Base-by-base conservation (phyloP, 2,888 invertebrate species). In the Caenorhabditis macrosperma region DNA sequence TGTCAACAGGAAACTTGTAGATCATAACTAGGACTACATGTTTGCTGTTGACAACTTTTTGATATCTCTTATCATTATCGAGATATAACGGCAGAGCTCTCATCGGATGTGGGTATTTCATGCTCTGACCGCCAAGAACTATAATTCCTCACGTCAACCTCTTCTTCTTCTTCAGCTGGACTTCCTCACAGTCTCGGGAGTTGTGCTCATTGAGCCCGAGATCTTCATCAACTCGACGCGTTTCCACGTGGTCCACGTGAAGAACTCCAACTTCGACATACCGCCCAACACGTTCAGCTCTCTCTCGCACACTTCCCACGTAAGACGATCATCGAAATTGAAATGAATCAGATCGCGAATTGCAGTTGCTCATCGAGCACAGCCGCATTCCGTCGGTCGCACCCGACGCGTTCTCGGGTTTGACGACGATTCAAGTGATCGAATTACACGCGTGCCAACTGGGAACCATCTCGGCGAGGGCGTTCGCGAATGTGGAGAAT, bases 281-380 rank as follows among this genome's bases (percentile, higher is more conserved):
- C 82, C 84, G 15, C 81, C 81, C 0, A 61, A 69, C 30, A 74
- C 78, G 10, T 84, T 84, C 44, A 66, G 64, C 57, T 74, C 74
- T 0, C 24, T 81, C 20, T 67, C 81, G 1, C 81, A 81, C 20
- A 78, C 74, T 26, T 69, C 77, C 15, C 77, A 77, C 52, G 69
- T 69, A 30, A 69, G 69, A 46, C 20, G 26, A 5, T 52, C 20
- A 17, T 52, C n/a, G 26, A 15, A 2, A 20, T 26, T 15, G 12
- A 6, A 33, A 10, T 54, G 5, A 10, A 28, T 17, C 15, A 55
- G 22, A n/a, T n/a, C n/a, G n/a, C n/a, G n/a, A n/a, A n/a, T n/a
- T n/a, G n/a, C 79, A 86, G 86, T 48, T 86, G 15, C 68, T 86
- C 33, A 77, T 86, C 33, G 85, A 86, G 46, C 76, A 84, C 30